A percentile compares a stretch with the other conserved stretches of the same genome.
Conservation (phyloP, 2,797 vertebrate genomes). For the Enteromius argenteus region DNA sequence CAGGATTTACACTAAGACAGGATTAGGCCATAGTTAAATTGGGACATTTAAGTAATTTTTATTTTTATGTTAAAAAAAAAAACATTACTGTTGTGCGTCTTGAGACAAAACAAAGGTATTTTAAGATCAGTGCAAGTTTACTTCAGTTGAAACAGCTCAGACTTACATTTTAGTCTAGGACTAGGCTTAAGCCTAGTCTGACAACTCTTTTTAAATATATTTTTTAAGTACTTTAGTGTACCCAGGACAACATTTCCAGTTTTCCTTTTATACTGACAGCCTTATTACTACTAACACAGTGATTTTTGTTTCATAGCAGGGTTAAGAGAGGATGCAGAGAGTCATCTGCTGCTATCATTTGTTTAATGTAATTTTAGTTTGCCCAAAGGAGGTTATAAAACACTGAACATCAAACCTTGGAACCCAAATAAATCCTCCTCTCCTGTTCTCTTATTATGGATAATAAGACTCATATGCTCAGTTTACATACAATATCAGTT, state of each 20-base stretch:
- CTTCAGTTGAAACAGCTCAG: no score
- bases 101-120: no score
- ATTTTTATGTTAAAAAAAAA: no score
- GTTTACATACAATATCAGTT: conserved; percentile 12
- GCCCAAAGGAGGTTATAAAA: conserved; percentile 28
- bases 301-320: background rate
- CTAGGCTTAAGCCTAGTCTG: no score
- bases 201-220: no score
- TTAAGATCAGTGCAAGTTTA: no score
- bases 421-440: conserved; percentile 26
- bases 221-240: background rate
- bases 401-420: conserved; percentile 21
- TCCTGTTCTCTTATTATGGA: conserved; percentile 33
- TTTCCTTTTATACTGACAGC: background rate
- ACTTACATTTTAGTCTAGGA: no score
- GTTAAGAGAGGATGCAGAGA: conserved; percentile 41
- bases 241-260: background rate
- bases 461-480: conserved; percentile 45
- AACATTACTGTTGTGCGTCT: no score
- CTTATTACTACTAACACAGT: background rate
- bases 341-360: conserved; percentile 41
- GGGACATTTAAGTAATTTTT: no score
- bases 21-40: no score
- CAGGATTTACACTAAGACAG: no score
- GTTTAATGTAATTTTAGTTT: conserved; percentile 50